Percentiles rank a stretch among this genome's conserved stretches.
Evolutionary conservation across 2,888 invertebrate genomes (phyloP).

Genomic region (Cheilosia scutellata): DNA sequence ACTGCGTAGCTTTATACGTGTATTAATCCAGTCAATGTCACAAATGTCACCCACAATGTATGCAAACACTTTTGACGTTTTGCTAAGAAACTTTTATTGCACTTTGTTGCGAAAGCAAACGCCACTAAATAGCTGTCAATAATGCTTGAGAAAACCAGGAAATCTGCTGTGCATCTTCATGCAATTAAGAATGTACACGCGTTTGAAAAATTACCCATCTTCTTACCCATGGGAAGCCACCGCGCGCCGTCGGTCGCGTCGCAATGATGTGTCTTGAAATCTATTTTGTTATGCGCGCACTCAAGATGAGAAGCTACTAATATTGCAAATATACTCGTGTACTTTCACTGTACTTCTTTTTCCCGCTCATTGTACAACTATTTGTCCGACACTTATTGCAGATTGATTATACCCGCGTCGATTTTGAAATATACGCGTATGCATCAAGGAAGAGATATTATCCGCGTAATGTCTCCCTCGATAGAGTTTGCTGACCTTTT

Average conservation of each 20-base stretch:
- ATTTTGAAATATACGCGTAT: conserved; percentile 25
- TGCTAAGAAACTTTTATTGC: background rate
- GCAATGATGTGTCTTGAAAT: conserved; percentile 10
- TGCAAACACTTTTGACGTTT: background rate
- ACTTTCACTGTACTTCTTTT: conserved; percentile 45
- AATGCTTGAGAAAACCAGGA: conserved; percentile 33
- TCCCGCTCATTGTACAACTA: conserved; percentile 41
- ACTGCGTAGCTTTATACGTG: background rate
- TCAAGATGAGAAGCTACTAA: conserved; percentile 17
- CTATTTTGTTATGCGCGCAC: conserved; percentile 30
- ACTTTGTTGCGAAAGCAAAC: conserved; percentile 1
- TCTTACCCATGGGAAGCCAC: conserved; percentile 14
- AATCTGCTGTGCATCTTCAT: conserved; percentile 15
- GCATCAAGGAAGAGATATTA: conserved; percentile 46
- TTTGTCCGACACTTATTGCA: conserved; percentile 47
- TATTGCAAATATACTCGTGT: conserved; percentile 18
- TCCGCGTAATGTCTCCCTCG: conserved; percentile 35
- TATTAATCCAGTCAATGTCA: conserved; percentile 14
- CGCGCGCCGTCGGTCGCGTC: background rate
- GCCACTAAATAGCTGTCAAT: conserved; percentile 9
- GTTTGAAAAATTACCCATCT: conserved; percentile 14
- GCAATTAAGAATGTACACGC: conserved; percentile 24
- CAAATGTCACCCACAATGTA: background rate
- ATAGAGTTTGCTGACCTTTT: conserved; percentile 49
- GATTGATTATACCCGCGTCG: conserved; percentile 49